Conservation (phyloP, 2,888 invertebrate species). For the Netelia fuscicornis region DNA sequence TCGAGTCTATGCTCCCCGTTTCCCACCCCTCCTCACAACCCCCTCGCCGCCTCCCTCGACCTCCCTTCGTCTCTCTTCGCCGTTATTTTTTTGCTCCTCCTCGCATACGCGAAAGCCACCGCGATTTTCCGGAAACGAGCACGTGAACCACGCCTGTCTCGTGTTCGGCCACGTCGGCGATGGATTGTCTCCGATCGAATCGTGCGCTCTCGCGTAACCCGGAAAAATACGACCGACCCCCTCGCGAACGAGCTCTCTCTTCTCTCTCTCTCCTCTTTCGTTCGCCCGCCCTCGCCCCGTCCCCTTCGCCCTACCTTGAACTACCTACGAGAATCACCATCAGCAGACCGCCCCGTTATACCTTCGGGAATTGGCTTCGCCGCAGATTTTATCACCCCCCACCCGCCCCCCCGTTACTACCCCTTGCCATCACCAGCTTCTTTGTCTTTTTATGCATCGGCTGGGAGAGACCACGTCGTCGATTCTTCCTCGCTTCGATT, state of each 20-base stretch:
- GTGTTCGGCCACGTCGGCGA: constrained; percentile 77
- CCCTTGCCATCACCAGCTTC: constrained; percentile 17
- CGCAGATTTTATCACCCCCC: constrained; percentile 70
- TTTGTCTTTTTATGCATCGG: constrained; percentile 66
- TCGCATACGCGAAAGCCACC: constrained; percentile 72
- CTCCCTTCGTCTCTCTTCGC: constrained; percentile 9
- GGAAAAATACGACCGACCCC: constrained; percentile 72
- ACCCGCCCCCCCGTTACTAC: too few relatives aligned
- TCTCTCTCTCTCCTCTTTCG: constrained; percentile 26
- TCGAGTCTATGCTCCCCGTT: constrained; percentile 49
- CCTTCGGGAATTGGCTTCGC: constrained; percentile 68
- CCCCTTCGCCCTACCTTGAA: constrained; percentile 15
- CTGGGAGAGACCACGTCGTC: constrained; percentile 48
- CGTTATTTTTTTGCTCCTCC: constrained; percentile 60
- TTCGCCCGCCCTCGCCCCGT: constrained; percentile 24
- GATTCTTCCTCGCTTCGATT: constrained; percentile 17
- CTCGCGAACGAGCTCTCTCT: constrained; percentile 60
- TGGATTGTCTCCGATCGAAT: constrained; percentile 77
- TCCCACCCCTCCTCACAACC: background rate
- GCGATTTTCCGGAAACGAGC: constrained; percentile 74
- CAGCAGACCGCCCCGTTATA: constrained; percentile 55
- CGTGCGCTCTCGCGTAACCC: constrained; percentile 66
- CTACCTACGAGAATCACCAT: constrained; percentile 51
- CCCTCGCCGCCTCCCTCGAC: constrained; percentile 36
- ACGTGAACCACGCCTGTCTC: constrained; percentile 80